A percentile compares a stretch with the other conserved stretches of the same genome.
These are phyloP conservation scores for Schizopygopsis malacanthus DNA, from an alignment of 2,797 vertebrate species.

Conservation along the genomic window DNA sequence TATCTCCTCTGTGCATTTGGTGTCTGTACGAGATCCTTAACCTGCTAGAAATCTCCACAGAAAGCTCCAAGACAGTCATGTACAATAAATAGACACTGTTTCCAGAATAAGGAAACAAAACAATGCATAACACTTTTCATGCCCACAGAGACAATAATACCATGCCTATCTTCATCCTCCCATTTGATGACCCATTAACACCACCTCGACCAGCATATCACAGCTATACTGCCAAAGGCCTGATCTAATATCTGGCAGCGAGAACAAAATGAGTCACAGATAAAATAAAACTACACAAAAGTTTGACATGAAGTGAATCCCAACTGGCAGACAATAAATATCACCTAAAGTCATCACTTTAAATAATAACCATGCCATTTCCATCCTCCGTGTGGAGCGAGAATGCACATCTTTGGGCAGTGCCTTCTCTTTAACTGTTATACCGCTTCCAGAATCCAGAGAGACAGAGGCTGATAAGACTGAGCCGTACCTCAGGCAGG, in stretches of 20 bases:
- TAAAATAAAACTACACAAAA: constrained; percentile 29
- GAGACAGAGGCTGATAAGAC: constrained; percentile 3
- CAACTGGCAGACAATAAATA: constrained; percentile 1
- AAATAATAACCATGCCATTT: constrained; percentile 2
- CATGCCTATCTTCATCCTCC: neutral
- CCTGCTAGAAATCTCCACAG: neutral
- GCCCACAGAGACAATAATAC: neutral
- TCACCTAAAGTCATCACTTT: constrained; percentile 19
- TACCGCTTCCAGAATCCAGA: neutral
- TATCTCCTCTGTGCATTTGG: neutral
- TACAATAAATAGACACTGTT: neutral
- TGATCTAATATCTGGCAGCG: neutral
- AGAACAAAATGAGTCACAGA: constrained; percentile 6
- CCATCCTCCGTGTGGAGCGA: neutral
- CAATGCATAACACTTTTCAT: neutral
- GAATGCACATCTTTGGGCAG: constrained; percentile 8
- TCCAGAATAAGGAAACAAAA: neutral
- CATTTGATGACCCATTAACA: neutral
- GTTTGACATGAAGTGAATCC: constrained; percentile 6
- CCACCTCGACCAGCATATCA: neutral
- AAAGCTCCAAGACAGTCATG: neutral
- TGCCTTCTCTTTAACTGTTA: neutral
- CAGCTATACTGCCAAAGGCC: neutral
- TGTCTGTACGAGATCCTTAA: neutral
- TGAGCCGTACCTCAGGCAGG: constrained; percentile 1